These are phyloP conservation scores for Rhadina sibilatrix DNA, from an alignment of 2,113 vertebrate species.

Conservation along the genomic window DNA sequence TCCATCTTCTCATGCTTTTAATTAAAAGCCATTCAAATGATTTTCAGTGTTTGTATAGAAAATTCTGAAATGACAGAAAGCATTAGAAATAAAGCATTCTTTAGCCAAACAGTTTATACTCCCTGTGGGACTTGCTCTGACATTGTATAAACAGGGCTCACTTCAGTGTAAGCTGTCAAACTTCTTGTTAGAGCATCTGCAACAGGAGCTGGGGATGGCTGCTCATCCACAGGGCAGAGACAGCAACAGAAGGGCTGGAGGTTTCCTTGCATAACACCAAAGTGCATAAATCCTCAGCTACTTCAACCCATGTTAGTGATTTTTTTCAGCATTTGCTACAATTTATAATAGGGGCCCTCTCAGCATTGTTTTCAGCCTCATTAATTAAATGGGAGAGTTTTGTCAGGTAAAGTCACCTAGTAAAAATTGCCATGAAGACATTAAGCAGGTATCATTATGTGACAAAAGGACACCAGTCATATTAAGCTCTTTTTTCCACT, in stretches of 20 bases:
- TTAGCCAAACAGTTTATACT: slow-evolving; percentile 28
- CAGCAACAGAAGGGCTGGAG: not conserved
- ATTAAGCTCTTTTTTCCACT: not conserved
- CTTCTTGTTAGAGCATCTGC: not conserved
- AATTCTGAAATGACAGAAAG: slow-evolving; percentile 38
- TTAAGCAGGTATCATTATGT: not conserved
- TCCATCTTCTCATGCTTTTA: not conserved
- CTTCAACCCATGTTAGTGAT: not conserved
- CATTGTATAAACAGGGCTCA: not conserved
- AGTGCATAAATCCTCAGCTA: not conserved
- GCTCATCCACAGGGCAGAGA: not conserved
- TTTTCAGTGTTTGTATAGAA: slow-evolving; percentile 12
- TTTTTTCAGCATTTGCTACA: not conserved
- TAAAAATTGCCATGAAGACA: not conserved
- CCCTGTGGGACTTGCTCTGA: not conserved
- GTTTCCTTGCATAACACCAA: not conserved
- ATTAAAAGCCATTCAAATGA: not conserved
- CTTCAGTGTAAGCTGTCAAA: not conserved
- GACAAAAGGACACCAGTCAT: not conserved
- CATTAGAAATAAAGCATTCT: slow-evolving; percentile 13
- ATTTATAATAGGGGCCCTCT: not conserved
- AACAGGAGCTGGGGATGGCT: not conserved
- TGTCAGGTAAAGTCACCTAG: not conserved
- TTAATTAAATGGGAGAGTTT: not conserved
- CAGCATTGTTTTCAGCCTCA: not conserved